Percentiles rank a stretch among this genome's conserved stretches.
Evolutionary conservation across 2,797 vertebrate genomes (phyloP).

Genomic region (Sarcophilus harrisii): DNA sequence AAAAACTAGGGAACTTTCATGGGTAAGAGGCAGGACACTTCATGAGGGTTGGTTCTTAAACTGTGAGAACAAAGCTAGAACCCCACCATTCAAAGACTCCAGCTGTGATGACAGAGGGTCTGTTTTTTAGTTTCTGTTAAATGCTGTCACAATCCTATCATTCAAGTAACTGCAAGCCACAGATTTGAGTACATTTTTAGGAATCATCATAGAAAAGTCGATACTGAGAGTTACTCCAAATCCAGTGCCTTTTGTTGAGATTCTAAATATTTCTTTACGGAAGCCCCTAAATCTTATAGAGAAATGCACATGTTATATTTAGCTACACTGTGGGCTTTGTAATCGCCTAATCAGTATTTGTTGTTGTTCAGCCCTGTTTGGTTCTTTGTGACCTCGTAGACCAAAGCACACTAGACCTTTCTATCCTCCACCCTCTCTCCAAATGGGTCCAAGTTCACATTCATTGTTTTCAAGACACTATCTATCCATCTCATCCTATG

Average conservation of each 20-base stretch:
- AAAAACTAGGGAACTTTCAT: background rate
- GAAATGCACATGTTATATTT: background rate
- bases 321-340: background rate
- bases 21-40: background rate
- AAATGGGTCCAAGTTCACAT: background rate
- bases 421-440: background rate
- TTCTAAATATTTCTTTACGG: background rate
- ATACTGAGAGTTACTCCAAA: background rate
- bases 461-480: background rate
- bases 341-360: background rate
- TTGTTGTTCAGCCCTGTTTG: background rate
- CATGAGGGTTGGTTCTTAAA: background rate
- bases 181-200: constrained; percentile 48
- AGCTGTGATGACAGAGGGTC: no score
- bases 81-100: fast-evolving
- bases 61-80: fast-evolving
- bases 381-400: background rate
- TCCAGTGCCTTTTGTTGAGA: background rate
- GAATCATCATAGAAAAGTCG: background rate
- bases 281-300: background rate
- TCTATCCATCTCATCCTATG: background rate
- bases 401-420: background rate
- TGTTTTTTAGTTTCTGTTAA: background rate
- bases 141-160: background rate
- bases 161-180: constrained; percentile 8